A percentile compares a stretch with the other conserved stretches of the same genome.
Evolutionary conservation across 2,797 vertebrate genomes (phyloP).

Genomic region (Notoglanidium macrostoma): DNA sequence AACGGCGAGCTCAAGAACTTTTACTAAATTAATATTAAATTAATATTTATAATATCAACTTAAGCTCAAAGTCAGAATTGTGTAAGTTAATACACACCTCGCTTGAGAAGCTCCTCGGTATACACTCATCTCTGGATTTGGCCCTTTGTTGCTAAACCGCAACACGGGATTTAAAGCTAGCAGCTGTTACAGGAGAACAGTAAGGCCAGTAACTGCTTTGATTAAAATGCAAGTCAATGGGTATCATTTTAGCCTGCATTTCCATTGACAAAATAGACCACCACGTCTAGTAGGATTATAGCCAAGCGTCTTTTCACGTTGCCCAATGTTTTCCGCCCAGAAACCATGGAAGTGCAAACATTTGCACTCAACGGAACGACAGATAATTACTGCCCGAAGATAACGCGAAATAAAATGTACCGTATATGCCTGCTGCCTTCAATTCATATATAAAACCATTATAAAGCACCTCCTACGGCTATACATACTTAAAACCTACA

Average conservation of each 20-base stretch:
- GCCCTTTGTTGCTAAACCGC: not conserved
- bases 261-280: not conserved
- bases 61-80: not conserved
- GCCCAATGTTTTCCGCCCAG: not conserved
- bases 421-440: not conserved
- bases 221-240: not conserved
- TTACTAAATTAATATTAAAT: too few species aligned
- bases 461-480: not conserved
- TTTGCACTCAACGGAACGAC: not conserved
- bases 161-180: not conserved
- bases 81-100: not conserved
- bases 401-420: not conserved
- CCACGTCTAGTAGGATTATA: not conserved
- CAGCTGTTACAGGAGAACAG: not conserved
- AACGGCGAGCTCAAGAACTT: not conserved
- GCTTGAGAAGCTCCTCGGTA: too few species aligned
- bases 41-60: too few species aligned
- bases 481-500: not conserved
- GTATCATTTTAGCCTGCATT: not conserved
- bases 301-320: not conserved
- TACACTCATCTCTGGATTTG: not conserved
- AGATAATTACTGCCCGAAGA: not conserved
- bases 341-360: not conserved
- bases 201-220: too few species aligned
- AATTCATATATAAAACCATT: not conserved